Evolutionary conservation across 1,140 invertebrate species (phyloP).

Genomic region (Hycleus cichorii): DNA sequence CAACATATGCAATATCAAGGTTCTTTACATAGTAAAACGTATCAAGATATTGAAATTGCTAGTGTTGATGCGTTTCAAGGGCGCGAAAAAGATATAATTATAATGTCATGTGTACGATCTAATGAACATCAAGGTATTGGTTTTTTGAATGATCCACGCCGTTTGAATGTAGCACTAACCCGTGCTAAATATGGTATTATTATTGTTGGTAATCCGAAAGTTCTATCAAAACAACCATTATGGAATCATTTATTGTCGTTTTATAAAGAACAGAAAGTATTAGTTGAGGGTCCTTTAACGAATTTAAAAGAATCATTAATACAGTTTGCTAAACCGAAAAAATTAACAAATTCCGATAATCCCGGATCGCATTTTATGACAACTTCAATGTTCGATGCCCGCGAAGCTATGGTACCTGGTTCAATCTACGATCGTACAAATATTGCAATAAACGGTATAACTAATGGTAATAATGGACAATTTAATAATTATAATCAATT

Average conservation of each 20-base stretch:
- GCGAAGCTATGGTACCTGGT: conserved; percentile 83
- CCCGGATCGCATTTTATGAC: conserved; percentile 97
- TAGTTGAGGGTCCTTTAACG: conserved; percentile 96
- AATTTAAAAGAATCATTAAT: conserved; percentile 96
- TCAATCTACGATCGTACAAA: conserved; percentile 62
- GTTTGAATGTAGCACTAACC: conserved; percentile 96
- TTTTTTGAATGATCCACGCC: conserved; percentile 95
- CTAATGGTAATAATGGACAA: background rate
- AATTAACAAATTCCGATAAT: conserved; percentile 87
- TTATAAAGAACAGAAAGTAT: conserved; percentile 95
- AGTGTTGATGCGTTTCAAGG: conserved; percentile 99
- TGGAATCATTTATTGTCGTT: conserved; percentile 98
- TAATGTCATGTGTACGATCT: conserved; percentile 93
- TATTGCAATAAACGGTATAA: conserved; percentile 27
- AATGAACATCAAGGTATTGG: conserved; percentile 88
- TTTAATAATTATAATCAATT: conserved; percentile 2
- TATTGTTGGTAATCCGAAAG: conserved; percentile 98
- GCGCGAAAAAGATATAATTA: conserved; percentile 97
- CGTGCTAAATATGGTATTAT: conserved; percentile 97
- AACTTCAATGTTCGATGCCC: conserved; percentile 86
- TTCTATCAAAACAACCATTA: conserved; percentile 93
- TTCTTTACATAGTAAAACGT: conserved; percentile 90
- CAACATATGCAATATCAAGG: conserved; percentile 99
- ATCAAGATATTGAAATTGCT: conserved; percentile 98
- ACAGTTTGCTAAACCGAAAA: conserved; percentile 95